Evolutionary conservation across 2,797 vertebrate genomes (phyloP), one percentile per base, ranked within the genome.

Genomic region (Eulemur albifrons): DNA sequence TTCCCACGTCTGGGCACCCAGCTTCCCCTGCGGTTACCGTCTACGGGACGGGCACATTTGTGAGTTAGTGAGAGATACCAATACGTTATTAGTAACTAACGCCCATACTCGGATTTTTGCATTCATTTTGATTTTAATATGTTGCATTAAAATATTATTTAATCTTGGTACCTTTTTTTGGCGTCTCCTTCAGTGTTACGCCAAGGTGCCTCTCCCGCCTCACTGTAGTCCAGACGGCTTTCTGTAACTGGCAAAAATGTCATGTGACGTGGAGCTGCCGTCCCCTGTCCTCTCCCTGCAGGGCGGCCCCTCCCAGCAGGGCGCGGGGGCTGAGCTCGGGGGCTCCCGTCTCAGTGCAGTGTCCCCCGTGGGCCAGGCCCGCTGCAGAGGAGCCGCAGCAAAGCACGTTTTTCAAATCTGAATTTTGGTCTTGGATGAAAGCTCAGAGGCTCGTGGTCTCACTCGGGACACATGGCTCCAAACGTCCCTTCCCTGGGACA

Each of bases 231-330:
- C 8, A 0, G 17, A 17, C 61, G 0, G 0, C 48, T 83, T 48
- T 52, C 61, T 83, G 0, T 52, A 17, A 84, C 81, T 2, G 43
- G 27, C n/a, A 35, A 21, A 65, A n/a, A 32, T 12, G 14, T 7
- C 2, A 8, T 20, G 9, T 1, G 0, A 30, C 15, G 17, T 65
- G 2, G 4, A 1, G 10, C 0, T 9, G n/a, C 7, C 7, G 4
- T 20, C 10, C 57, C 35, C 11, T 3, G 30, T 10, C 79, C 43
- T 69, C 59, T 43, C 48, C 45, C 0, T 1, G 50, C 8, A n/a
- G 75, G 18, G 45, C 13, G 15, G 20, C 25, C 38, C 38, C 30
- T 32, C 35, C 61, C 9, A 40, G 35, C 17, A 8, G 14, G 35
- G n/a, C 2, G 9, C n/a, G 18, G 32, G 32, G 32, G 48, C 75